A percentile compares a stretch with the other conserved stretches of the same genome.
These are phyloP conservation scores for Oxyruncus cristatus DNA, from an alignment of 2,113 vertebrate species.

Conservation along the genomic window DNA sequence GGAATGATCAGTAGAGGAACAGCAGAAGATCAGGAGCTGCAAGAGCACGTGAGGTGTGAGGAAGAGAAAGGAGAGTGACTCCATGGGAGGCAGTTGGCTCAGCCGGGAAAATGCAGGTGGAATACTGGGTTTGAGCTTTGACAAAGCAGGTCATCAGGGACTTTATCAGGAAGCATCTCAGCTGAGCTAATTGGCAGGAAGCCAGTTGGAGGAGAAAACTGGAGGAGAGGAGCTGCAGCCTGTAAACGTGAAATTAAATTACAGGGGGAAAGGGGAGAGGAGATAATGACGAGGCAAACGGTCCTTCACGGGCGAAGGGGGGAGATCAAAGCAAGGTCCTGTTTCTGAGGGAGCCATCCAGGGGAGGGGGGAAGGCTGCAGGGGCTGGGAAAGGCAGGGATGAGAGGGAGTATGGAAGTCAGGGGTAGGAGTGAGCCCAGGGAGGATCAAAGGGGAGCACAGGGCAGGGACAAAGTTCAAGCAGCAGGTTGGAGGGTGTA, in stretches of 20 bases:
- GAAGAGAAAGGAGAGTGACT: not conserved
- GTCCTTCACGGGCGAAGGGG: not conserved
- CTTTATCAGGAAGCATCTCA: not conserved
- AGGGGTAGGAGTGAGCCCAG: not conserved
- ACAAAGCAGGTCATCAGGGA: not conserved
- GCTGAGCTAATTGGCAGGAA: not conserved
- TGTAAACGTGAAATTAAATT: constrained; percentile 2
- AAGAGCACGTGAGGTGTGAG: not conserved
- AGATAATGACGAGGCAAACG: not conserved
- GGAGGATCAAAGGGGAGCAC: not conserved
- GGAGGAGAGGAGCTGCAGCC: not conserved
- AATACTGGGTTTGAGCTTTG: not conserved
- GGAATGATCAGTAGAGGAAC: not conserved
- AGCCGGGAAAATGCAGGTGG: not conserved
- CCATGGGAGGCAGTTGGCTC: not conserved
- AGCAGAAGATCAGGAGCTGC: not conserved
- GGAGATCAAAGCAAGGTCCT: not conserved
- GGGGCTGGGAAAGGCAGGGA: not conserved
- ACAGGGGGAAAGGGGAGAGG: not conserved
- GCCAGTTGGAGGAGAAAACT: not conserved
- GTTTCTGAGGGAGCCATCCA: not conserved
- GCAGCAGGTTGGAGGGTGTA: not conserved
- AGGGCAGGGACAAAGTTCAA: not conserved
- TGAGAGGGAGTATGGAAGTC: not conserved
- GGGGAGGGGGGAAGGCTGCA: not conserved